phyloP scores from a whole-genome alignment of 2,888 invertebrate species.

The Coenonympha glycerion region DNA sequence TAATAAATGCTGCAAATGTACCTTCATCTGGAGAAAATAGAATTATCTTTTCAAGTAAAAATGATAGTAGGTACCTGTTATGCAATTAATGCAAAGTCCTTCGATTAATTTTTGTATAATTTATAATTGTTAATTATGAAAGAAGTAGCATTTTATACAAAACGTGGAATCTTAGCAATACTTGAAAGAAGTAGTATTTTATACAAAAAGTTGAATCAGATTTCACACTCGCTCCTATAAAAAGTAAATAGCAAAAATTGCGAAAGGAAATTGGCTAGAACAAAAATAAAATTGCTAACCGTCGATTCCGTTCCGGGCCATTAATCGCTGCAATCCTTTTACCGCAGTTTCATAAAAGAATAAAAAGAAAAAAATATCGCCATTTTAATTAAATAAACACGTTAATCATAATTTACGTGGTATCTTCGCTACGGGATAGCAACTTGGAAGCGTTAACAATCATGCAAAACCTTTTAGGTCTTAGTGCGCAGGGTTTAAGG shows the following conservation, averaged over 20 bases:
- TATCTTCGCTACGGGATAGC: constrained; percentile 27
- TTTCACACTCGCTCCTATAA: background rate
- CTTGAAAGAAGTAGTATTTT: background rate
- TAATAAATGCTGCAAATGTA: too few species aligned
- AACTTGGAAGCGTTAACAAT: background rate
- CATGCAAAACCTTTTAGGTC: background rate
- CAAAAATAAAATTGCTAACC: constrained; percentile 8
- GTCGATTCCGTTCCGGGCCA: constrained; percentile 10
- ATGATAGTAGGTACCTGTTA: too few species aligned
- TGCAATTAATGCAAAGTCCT: too few species aligned
- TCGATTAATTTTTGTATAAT: too few species aligned
- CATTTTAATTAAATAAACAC: constrained; percentile 23
- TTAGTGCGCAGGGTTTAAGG: constrained; percentile 3
- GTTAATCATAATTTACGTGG: constrained; percentile 19
- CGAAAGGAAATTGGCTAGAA: constrained; percentile 10
- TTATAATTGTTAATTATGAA: too few species aligned
- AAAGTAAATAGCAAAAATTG: background rate
- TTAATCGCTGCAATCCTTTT: constrained; percentile 13
- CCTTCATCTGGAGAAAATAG: too few species aligned
- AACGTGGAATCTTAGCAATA: too few species aligned
- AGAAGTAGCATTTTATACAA: too few species aligned
- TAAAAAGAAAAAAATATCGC: constrained; percentile 5
- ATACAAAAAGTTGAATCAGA: background rate
- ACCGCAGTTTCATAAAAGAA: constrained; percentile 10
- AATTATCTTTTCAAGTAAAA: too few species aligned